Base-by-base conservation (phyloP, 2,888 invertebrate genomes). In the Trichopria drosophilae region DNA sequence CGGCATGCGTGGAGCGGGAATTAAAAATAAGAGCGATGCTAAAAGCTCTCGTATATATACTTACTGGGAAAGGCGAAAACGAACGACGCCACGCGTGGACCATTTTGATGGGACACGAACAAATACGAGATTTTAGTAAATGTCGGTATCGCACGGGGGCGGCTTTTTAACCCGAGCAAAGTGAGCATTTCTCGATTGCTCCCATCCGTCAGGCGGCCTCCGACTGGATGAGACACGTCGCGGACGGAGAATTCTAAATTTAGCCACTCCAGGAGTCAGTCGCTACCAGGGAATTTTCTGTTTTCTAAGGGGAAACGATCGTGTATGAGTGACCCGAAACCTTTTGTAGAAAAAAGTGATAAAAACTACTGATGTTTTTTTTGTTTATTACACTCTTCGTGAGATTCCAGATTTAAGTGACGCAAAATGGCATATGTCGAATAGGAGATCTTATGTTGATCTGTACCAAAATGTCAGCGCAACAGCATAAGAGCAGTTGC, bases 141-240 rank as follows among this genome's bases (percentile, higher is more conserved):
- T 50, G 55, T 55, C 40, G 42, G n/a, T n/a, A n/a, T n/a, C 44
- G 24, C 16, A 9, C 6, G 41, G 13, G 29, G 29, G 10, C 41
- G 51, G 51, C 57, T 55, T 52, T 55, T 55, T 52, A 50, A 39
- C 37, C 20, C 37, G 34, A 20, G 22, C 39, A 28, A 18, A 37
- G 3, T 55, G 51, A 54, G 54, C 55, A 53, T 57, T 53, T 56
- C 58, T 62, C 59, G 57, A 63, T 63, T 61, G 61, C 60, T 55
- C 45, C 54, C 61, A 63, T 62, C 53, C 59, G 59, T 63, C 62
- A 63, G 53, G 58, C 53, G 51, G 58, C 56, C 57, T 62, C 58
- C 59, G 59, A 61, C 51, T 34, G 37, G 54, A 59, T 53, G 56
- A 55, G 51, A 52, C 52, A 52, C 39, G 34, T 44, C 29, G 6